These are phyloP conservation scores for Aeoliscus strigatus DNA, from an alignment of 2,797 vertebrate species.

Conservation along the genomic window DNA sequence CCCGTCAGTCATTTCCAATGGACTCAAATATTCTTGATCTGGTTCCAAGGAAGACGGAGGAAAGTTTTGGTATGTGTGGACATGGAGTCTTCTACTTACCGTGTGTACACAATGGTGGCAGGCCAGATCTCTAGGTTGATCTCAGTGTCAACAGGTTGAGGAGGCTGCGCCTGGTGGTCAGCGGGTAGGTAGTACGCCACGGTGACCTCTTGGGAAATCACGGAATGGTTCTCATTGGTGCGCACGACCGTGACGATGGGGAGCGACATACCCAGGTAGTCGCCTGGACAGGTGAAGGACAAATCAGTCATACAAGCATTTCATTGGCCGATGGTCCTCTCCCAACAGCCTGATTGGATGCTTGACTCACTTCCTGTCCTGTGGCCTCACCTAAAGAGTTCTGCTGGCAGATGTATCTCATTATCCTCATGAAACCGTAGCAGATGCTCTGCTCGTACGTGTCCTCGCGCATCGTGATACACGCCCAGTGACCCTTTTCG, in stretches of 20 bases:
- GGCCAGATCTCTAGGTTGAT: slow-evolving; percentile 84
- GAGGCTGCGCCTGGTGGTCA: slow-evolving; percentile 78
- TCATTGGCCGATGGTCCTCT: neutral
- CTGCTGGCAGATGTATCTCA: slow-evolving; percentile 90
- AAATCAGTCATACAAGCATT: neutral
- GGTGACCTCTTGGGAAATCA: slow-evolving; percentile 70
- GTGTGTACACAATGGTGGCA: slow-evolving; percentile 75
- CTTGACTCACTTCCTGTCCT: neutral
- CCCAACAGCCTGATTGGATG: neutral
- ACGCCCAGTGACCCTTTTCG: slow-evolving; percentile 86
- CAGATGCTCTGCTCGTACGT: slow-evolving; percentile 90
- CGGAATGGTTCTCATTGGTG: slow-evolving; percentile 66
- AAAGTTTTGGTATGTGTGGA: too few relatives aligned
- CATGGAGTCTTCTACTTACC: slow-evolving; percentile 70
- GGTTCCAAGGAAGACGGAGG: too few relatives aligned
- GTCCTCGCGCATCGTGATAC: slow-evolving; percentile 78
- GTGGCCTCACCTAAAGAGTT: slow-evolving; percentile 79
- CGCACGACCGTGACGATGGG: slow-evolving; percentile 84
- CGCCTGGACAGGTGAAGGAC: slow-evolving; percentile 54
- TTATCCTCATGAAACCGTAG: slow-evolving; percentile 90
- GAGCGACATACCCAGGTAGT: slow-evolving; percentile 84
- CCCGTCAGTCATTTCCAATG: too few relatives aligned
- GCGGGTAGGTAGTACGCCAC: slow-evolving; percentile 83
- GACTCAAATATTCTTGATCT: too few relatives aligned
- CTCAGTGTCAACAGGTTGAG: slow-evolving; percentile 74